Conservation (phyloP, 2,797 vertebrate genomes). For the Melopsittacus undulatus region DNA sequence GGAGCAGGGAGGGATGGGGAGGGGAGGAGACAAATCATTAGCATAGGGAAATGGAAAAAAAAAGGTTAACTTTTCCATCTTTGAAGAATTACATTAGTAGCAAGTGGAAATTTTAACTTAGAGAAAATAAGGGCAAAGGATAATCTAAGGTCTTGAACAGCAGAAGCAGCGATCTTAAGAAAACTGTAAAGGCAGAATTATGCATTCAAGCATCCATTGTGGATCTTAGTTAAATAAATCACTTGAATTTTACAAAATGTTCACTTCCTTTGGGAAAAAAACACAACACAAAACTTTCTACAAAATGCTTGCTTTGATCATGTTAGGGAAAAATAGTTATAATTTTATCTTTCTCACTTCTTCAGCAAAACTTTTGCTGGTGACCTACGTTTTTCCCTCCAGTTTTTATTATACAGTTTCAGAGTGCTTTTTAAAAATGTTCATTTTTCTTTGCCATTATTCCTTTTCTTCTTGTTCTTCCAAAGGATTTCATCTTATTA, state of each 20-base stretch:
- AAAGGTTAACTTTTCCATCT: background rate
- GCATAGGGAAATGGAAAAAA: background rate
- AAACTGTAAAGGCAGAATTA: background rate
- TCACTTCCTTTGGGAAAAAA: background rate
- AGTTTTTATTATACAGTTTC: background rate
- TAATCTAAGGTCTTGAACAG: background rate
- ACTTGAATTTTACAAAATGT: background rate
- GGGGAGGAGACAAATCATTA: background rate
- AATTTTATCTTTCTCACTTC: background rate
- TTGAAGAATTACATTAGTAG: background rate
- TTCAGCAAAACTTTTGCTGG: constrained; percentile 27
- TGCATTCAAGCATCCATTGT: background rate
- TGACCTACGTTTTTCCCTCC: background rate
- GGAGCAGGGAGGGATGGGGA: too few relatives aligned
- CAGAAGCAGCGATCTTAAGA: background rate
- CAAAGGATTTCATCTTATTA: constrained; percentile 12
- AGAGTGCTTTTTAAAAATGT: background rate
- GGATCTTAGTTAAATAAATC: background rate
- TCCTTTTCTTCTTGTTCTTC: background rate
- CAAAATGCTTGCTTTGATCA: background rate
- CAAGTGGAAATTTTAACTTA: background rate
- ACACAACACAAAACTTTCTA: background rate
- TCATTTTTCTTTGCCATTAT: constrained; percentile 1
- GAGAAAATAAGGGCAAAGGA: background rate
- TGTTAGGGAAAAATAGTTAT: background rate